Percentiles rank a stretch among this genome's conserved stretches.
Conservation (phyloP, 2,797 vertebrate species). For the Stomatorhinus walkeri region DNA sequence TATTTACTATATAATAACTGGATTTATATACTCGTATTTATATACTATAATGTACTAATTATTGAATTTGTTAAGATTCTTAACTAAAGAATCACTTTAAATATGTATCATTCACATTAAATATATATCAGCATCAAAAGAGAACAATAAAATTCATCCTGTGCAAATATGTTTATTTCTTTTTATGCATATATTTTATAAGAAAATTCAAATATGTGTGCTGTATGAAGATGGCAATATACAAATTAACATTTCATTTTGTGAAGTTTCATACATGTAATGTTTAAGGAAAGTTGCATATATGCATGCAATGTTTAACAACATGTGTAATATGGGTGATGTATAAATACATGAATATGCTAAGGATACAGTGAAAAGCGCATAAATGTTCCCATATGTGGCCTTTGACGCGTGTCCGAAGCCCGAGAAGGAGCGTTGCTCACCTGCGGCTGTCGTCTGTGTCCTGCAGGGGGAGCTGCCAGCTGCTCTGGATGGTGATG, state of each 20-base stretch:
- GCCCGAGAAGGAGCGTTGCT: neutral
- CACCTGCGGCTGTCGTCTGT: slow-evolving; percentile 75
- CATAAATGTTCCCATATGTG: neutral
- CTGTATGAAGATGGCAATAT: neutral
- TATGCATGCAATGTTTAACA: neutral
- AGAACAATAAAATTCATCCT: neutral
- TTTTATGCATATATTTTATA: neutral
- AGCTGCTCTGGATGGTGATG: slow-evolving; percentile 74
- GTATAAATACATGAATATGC: neutral
- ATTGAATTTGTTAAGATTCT: neutral
- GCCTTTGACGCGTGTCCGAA: neutral
- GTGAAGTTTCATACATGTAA: neutral
- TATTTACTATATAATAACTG: neutral
- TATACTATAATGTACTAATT: neutral
- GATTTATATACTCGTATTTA: neutral
- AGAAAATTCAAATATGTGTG: neutral
- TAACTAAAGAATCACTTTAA: neutral
- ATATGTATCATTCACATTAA: neutral
- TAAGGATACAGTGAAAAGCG: neutral
- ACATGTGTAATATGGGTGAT: neutral
- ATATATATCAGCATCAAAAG: neutral
- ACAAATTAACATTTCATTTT: neutral
- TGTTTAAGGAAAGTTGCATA: neutral
- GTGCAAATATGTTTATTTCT: neutral
- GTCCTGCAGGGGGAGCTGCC: slow-evolving; percentile 75